Conservation (phyloP, 1,140 invertebrate species). For the Acyrthosiphon pisum region DNA sequence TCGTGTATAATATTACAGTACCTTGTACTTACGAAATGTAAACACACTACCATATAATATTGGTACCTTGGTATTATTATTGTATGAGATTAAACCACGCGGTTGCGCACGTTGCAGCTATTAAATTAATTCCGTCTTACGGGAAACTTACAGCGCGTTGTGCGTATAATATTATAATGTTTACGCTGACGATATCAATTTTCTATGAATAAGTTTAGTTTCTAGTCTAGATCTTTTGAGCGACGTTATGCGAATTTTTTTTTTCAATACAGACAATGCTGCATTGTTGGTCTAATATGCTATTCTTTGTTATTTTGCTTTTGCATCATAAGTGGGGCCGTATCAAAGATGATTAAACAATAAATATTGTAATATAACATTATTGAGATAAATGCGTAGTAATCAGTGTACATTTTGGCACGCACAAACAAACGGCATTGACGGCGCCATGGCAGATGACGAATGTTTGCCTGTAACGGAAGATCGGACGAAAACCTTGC, state of each 20-base stretch:
- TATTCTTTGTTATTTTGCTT: neutral
- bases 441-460: neutral
- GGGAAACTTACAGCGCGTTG: neutral
- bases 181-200: slow-evolving; percentile 4
- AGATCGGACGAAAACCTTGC: neutral
- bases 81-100: neutral
- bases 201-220: slow-evolving; percentile 30
- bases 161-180: neutral
- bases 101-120: neutral
- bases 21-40: no score
- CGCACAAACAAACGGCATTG: neutral
- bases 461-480: neutral
- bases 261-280: neutral
- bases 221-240: slow-evolving; percentile 20
- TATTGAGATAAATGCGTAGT: neutral
- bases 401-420: slow-evolving; percentile 2
- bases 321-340: neutral
- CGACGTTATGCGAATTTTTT: slow-evolving; percentile 23
- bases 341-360: neutral
- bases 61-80: neutral
- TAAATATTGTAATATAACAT: neutral
- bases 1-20: no score
- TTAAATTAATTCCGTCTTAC: neutral
- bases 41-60: neutral
- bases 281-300: neutral